Conservation (phyloP, 1,140 invertebrate genomes). For the Reticulitermes speratus region DNA sequence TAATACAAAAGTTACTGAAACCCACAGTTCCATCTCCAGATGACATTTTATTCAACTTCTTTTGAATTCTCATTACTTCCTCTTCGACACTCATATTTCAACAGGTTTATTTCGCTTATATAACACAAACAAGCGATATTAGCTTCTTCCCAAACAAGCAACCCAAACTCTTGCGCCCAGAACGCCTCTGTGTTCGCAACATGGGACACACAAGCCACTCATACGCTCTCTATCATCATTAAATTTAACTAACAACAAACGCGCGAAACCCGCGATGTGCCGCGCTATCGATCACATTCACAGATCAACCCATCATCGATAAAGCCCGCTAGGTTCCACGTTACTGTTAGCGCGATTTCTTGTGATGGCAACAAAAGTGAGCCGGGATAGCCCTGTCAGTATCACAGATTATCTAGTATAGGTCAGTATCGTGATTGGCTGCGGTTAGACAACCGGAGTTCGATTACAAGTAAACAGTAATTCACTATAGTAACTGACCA, state of each 20-base stretch:
- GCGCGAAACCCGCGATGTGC: not conserved
- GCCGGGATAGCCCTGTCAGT: too few relatives aligned
- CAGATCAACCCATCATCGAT: too few relatives aligned
- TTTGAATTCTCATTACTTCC: slow-evolving; percentile 90
- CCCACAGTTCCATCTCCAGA: slow-evolving; percentile 80
- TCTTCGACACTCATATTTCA: slow-evolving; percentile 81
- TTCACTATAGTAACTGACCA: too few relatives aligned
- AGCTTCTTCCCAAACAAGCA: not conserved
- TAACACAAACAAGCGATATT: not conserved
- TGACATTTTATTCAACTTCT: slow-evolving; percentile 93
- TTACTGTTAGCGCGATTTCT: too few relatives aligned
- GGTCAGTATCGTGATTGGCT: too few relatives aligned
- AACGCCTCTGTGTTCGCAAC: too few relatives aligned
- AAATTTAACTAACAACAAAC: not conserved
- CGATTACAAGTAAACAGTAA: too few relatives aligned
- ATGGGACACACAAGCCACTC: not conserved
- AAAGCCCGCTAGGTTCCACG: too few relatives aligned
- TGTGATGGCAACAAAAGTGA: too few relatives aligned
- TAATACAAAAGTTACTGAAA: slow-evolving; percentile 40
- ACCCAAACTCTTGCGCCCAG: not conserved
- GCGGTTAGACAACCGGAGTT: too few relatives aligned
- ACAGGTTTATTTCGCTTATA: not conserved
- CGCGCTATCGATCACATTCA: not conserved
- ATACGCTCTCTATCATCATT: not conserved
- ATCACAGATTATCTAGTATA: too few relatives aligned